Base-by-base conservation (phyloP, 2,888 invertebrate species). In the Rhagium mordax region DNA sequence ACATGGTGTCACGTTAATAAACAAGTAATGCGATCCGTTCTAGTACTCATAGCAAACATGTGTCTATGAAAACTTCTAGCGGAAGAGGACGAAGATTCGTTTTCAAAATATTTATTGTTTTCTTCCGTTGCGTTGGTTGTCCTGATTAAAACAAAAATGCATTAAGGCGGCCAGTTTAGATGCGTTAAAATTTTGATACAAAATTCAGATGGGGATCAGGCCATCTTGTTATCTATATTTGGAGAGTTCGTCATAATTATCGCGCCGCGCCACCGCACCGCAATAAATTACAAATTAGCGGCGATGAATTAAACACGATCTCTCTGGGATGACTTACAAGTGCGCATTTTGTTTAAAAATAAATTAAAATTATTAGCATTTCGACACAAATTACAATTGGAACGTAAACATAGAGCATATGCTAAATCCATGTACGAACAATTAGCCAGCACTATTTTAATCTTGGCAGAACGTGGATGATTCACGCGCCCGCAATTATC, bases 351-450 rank as follows among this genome's bases (percentile, higher is more conserved):
- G n/a, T 41, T 41, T 27, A 15, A n/a, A 57, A n/a, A 57, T 21
- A 21, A n/a, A 57, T 27, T 57, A 57, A 57, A 27, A 27, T 15
- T 15, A n/a, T 24, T 27, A 57, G 55, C n/a, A 57, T 57, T 57
- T 57, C n/a, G 15, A 16, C 15, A 27, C 55, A 57, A 57, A 27
- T 57, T 27, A 27, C n/a, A 57, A 57, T 57, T 57, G 4, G 16
- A 57, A 57, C 15, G 27, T 33, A 60, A 61, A 61, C 47, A 33
- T 15, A 33, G 13, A 41, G 21, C 55, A 55, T 55, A 21, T 24
- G 21, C 21, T 18, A 61, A 41, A 61, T 61, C 60, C 15, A 60
- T 29, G 41, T 51, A 51, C n/a, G 55, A 41, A 41, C 24, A 53
- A 53, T 57, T 57, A 57, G 24, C 5, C 6, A 57, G 27, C 13